Base-by-base conservation (phyloP, 2,113 vertebrate genomes). In the Phoxinus phoxinus region DNA sequence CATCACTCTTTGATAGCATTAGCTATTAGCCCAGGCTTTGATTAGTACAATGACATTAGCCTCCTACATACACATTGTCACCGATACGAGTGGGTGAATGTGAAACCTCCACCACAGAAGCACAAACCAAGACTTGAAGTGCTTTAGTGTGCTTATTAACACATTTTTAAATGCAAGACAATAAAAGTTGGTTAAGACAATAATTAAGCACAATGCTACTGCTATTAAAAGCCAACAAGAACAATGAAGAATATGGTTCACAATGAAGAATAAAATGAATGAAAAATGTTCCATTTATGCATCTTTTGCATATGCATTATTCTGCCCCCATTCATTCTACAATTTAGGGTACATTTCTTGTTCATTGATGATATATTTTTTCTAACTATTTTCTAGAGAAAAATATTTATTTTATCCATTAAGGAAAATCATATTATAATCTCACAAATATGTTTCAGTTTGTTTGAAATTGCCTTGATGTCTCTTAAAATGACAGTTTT, bases 1-100 rank as follows among this genome's bases (percentile, higher is more conserved):
- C 65, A 81, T 86, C 37, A 30, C 77, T 41, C 51, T 86, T 74
- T 80, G 23, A 80, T 80, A 73, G 41, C 27, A 78, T 84, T 79
- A 86, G 74, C 63, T 23, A 46, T 79, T 71, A 79, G 63, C 59
- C 12, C 35, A 48, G 77, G 12, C 65, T 85, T 56, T 58, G 41
- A 71, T 56, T 51, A 48, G 37, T 10, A 80, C 76, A 46, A 73
- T 79, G 69, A 30, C 76, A 81, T 69, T 81, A 81, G 63, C 61
- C 79, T 81, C 79, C 79, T 69, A 51, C 79, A n/a, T 81, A 44
- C 46, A 69, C 27, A 51, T 10, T 69, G 79, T 81, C 61, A n/a
- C 79, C 21, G 61, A 81, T 81, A 51, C 1, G 44, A 81, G 79
- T 81, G 79, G 61, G 79, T 67, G 61, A 65, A 21, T 69, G 59